Evolutionary conservation across 1,140 invertebrate species (phyloP).

Genomic region (Drosophila cardini): DNA sequence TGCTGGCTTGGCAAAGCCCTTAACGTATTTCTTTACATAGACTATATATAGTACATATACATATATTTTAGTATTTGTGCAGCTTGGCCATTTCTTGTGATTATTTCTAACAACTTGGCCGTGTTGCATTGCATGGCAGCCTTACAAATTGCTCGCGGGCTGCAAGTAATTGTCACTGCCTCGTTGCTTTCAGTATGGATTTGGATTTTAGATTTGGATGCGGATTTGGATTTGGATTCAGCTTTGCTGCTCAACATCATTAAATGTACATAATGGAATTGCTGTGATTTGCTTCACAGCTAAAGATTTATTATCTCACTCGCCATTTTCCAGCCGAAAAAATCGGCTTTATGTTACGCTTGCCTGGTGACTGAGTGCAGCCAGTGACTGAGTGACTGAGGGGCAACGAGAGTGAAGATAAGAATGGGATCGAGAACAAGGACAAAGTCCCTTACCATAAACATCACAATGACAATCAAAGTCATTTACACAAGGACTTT

Average conservation of each 20-base stretch:
- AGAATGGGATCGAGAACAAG: not conserved
- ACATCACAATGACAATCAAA: constrained; percentile 64
- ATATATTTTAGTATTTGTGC: constrained; percentile 10
- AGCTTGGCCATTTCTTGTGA: constrained; percentile 70
- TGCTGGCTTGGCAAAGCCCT: constrained; percentile 29
- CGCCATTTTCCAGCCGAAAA: constrained; percentile 74
- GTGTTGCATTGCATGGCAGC: constrained; percentile 58
- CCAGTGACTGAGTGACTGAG: too few species aligned
- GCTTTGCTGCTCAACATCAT: constrained; percentile 65
- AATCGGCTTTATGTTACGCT: constrained; percentile 78
- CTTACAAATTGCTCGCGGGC: constrained; percentile 74
- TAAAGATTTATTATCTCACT: constrained; percentile 75
- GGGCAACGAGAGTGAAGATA: constrained; percentile 39
- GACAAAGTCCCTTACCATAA: constrained; percentile 30
- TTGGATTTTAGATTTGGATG: constrained; percentile 40
- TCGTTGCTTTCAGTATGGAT: constrained; percentile 62
- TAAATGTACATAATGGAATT: constrained; percentile 80
- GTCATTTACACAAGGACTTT: constrained; percentile 77
- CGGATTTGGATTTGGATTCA: constrained; percentile 49
- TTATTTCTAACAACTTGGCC: constrained; percentile 72
- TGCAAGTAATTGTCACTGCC: constrained; percentile 80
- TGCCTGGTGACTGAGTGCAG: constrained; percentile 75
- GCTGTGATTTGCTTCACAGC: constrained; percentile 77
- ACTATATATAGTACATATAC: constrained; percentile 5
- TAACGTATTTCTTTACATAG: not conserved